Percentiles rank a stretch among this genome's conserved stretches.
phyloP scores from a whole-genome alignment of 2,113 vertebrate genomes.

The Trogon melanurus region DNA sequence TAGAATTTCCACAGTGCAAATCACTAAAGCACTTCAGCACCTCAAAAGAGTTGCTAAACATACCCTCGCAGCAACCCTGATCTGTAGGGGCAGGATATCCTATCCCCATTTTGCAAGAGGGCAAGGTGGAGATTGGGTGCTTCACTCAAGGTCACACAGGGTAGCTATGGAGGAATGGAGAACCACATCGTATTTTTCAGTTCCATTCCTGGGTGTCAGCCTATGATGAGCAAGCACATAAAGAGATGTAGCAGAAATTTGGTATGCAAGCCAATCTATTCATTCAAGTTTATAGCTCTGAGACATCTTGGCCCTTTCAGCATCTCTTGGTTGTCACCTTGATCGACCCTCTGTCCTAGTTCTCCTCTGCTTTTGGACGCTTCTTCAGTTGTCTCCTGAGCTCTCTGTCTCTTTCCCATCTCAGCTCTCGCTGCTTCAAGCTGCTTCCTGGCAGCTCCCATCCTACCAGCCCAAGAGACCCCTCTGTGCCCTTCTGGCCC shows the following conservation, averaged over 20 bases:
- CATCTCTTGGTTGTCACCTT: background rate
- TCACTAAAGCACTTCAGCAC: conserved; percentile 11
- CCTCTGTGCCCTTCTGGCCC: background rate
- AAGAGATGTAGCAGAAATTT: background rate
- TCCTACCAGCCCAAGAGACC: background rate
- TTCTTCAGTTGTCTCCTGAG: background rate
- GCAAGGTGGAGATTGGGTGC: background rate
- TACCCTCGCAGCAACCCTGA: background rate
- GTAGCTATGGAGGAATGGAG: background rate
- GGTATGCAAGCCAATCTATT: background rate
- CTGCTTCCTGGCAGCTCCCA: background rate
- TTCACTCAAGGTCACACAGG: background rate
- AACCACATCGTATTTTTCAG: background rate
- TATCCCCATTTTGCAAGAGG: background rate
- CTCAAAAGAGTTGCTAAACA: background rate
- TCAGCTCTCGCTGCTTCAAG: background rate
- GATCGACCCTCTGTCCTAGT: background rate
- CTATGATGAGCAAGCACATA: background rate
- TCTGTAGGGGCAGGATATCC: background rate
- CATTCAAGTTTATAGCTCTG: conserved; percentile 8
- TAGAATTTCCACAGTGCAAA: conserved; percentile 1
- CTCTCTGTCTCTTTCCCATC: background rate
- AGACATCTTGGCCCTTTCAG: background rate
- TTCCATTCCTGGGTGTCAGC: background rate
- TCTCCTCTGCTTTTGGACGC: conserved; percentile 5